phyloP scores from a whole-genome alignment of 2,113 vertebrate genomes.

The Ellobius talpinus region DNA sequence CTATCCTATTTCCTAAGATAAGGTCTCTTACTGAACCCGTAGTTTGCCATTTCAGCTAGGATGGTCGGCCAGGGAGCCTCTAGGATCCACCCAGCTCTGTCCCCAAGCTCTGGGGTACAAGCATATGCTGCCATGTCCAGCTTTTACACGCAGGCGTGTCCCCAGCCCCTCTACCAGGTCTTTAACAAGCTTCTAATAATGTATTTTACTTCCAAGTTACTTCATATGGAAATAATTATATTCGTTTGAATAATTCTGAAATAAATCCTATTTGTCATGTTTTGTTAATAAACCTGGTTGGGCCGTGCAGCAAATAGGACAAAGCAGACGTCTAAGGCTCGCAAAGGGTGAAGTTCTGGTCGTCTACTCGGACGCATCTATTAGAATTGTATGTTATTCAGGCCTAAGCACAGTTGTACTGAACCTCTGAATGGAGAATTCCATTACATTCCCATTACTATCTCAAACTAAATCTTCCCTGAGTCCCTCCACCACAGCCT shows the following conservation, averaged over 20 bases:
- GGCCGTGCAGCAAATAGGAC: neutral
- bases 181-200: neutral
- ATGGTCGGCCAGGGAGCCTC: neutral
- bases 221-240: neutral
- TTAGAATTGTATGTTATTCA: neutral
- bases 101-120: neutral
- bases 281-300: neutral
- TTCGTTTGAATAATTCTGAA: neutral
- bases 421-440: neutral
- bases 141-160: neutral
- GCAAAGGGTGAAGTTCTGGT: neutral
- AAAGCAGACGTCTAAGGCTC: neutral
- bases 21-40: neutral
- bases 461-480: neutral
- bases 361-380: neutral
- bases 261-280: neutral
- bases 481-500: neutral
- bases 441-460: neutral
- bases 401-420: neutral
- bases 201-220: neutral
- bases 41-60: neutral
- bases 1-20: no score
- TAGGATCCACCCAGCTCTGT: neutral
- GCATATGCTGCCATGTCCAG: no score
- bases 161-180: neutral